Percentiles rank a stretch among this genome's conserved stretches.
These are phyloP conservation scores for Escarpia spicata DNA, from an alignment of 2,888 invertebrate species.

Conservation along the genomic window DNA sequence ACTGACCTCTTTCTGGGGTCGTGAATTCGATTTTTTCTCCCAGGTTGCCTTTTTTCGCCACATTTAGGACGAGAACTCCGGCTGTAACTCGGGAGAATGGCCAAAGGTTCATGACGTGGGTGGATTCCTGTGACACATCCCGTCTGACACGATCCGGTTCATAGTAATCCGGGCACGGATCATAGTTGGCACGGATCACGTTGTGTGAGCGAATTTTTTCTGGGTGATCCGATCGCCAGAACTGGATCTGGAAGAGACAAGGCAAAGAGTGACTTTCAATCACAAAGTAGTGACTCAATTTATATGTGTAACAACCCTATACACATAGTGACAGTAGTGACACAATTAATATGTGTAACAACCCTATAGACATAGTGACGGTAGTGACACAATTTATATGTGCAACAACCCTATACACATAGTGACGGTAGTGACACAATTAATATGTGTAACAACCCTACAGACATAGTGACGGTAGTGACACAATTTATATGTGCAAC, in stretches of 20 bases:
- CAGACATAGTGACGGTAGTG: too few species aligned
- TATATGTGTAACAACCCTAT: not conserved
- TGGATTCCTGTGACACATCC: constrained; percentile 17
- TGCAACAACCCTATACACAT: too few species aligned
- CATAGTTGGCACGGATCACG: constrained; percentile 27
- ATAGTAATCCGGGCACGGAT: constrained; percentile 24
- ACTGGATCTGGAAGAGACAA: constrained; percentile 33
- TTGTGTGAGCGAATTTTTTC: constrained; percentile 32
- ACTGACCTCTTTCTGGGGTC: constrained; percentile 60
- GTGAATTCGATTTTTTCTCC: constrained; percentile 77
- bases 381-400: too few species aligned
- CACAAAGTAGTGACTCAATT: not conserved
- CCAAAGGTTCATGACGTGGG: constrained; percentile 50
- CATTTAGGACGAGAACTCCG: constrained; percentile 89
- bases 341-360: too few species aligned
- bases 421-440: too few species aligned
- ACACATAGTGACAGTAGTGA: too few species aligned
- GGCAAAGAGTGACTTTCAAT: not conserved
- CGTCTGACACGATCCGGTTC: not conserved
- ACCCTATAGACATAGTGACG: too few species aligned
- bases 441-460: too few species aligned
- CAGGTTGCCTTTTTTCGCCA: constrained; percentile 56
- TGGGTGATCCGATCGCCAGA: constrained; percentile 36
- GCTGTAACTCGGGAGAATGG: constrained; percentile 77
- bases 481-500: too few species aligned